These are phyloP conservation scores for Pheosia tremula DNA, from an alignment of 2,888 invertebrate species.

Conservation along the genomic window DNA sequence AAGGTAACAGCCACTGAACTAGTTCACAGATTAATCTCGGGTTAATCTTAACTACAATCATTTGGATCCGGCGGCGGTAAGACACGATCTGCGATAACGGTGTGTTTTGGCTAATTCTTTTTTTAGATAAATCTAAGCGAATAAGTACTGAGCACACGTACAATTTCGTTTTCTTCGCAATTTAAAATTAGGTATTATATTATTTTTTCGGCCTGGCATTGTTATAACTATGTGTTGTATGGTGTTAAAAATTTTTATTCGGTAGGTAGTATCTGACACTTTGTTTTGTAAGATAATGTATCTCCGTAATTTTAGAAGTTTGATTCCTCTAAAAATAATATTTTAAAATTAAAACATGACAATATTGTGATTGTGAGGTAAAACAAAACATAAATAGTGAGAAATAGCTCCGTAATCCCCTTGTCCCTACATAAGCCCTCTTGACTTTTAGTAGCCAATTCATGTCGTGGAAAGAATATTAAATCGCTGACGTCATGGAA, in stretches of 20 bases:
- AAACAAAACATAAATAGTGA: not conserved
- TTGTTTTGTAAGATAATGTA: not conserved
- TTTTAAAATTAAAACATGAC: too few relatives aligned
- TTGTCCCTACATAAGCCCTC: conserved; percentile 1
- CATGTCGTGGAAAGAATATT: not conserved
- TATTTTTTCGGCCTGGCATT: too few relatives aligned
- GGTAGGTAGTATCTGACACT: too few relatives aligned
- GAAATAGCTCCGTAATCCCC: not conserved
- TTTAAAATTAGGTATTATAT: not conserved
- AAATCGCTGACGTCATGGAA: conserved; percentile 3
- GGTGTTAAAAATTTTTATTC: too few relatives aligned
- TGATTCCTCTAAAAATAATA: too few relatives aligned
- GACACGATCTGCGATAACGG: conserved; percentile 54
- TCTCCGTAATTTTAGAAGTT: not conserved
- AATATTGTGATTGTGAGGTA: too few relatives aligned
- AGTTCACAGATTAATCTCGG: conserved; percentile 72
- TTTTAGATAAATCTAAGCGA: conserved; percentile 10
- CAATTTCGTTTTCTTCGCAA: not conserved
- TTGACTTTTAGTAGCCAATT: conserved; percentile 4
- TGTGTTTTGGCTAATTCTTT: conserved; percentile 27
- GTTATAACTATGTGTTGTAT: too few relatives aligned
- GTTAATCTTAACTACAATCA: conserved; percentile 71
- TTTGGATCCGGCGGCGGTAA: conserved; percentile 57
- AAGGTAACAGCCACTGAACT: conserved; percentile 56
- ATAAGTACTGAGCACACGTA: not conserved